These are phyloP conservation scores for Eucidaris tribuloides DNA, from an alignment of 35 echinoderm and acorn worm genomes.

Conservation along the genomic window DNA sequence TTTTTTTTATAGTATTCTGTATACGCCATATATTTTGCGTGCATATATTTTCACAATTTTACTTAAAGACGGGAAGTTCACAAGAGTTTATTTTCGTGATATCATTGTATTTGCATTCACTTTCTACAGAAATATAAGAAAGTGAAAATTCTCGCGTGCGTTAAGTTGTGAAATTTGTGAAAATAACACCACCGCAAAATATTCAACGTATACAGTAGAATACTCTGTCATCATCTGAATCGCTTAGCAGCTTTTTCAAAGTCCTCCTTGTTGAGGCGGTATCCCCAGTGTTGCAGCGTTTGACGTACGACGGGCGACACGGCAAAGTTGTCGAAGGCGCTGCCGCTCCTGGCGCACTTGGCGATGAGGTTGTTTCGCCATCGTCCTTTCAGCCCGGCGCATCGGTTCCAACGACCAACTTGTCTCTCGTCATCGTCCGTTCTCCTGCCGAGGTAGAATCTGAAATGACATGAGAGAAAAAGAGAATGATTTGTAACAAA, in stretches of 20 bases:
- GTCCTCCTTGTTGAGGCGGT: constrained; percentile 62
- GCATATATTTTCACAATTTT: too few species aligned
- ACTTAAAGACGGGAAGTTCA: too few species aligned
- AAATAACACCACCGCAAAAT: too few species aligned
- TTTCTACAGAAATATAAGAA: too few species aligned
- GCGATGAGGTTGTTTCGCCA: constrained; percentile 94
- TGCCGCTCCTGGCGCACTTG: constrained; percentile 65
- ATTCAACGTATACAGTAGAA: too few species aligned
- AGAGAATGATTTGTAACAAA: too few species aligned
- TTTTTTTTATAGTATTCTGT: too few species aligned
- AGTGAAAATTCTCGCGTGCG: too few species aligned
- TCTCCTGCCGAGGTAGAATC: constrained; percentile 79
- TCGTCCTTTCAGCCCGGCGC: constrained; percentile 76
- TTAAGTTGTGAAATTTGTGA: too few species aligned
- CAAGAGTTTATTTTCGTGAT: too few species aligned
- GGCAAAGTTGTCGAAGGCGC: constrained; percentile 69
- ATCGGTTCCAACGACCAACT: constrained; percentile 67
- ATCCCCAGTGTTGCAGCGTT: constrained; percentile 89
- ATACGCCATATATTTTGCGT: too few species aligned
- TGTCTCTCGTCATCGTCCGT: constrained; percentile 85
- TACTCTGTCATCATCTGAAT: constrained; percentile 46
- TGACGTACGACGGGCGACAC: constrained; percentile 86
- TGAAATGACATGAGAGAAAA: constrained; percentile 18
- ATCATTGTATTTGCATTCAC: too few species aligned
- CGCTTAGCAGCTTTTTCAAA: constrained; percentile 76